phyloP scores from a whole-genome alignment of 2,888 invertebrate genomes.

The Choreutis nemorana region DNA sequence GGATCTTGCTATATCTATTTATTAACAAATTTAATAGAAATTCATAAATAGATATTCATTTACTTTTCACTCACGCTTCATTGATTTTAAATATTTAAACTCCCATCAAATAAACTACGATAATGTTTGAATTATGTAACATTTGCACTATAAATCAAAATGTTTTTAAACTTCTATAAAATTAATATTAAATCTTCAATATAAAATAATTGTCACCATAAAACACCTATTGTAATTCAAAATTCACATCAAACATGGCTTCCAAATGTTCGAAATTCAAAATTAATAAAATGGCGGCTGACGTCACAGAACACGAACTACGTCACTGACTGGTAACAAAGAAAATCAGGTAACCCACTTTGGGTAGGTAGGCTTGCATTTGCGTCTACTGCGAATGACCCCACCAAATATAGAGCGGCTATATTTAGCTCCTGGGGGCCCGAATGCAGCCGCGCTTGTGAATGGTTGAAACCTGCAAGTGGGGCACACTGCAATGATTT shows the following conservation, averaged over 20 bases:
- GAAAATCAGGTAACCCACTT: slow-evolving; percentile 62
- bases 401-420: slow-evolving; percentile 60
- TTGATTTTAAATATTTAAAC: no score
- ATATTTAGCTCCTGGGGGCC: slow-evolving; percentile 48
- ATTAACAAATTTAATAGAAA: no score
- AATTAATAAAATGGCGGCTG: slow-evolving; percentile 16
- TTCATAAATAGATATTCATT: no score
- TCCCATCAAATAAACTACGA: no score
- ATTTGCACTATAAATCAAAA: not conserved
- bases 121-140: no score
- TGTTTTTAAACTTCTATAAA: not conserved
- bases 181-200: not conserved
- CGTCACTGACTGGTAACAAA: slow-evolving; percentile 52
- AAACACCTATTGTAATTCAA: slow-evolving; percentile 4
- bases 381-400: slow-evolving; percentile 54
- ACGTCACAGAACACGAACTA: slow-evolving; percentile 44
- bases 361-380: slow-evolving; percentile 52
- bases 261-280: slow-evolving; percentile 3
- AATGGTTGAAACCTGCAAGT: slow-evolving; percentile 50
- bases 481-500: slow-evolving; percentile 59
- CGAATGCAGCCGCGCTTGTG: slow-evolving; percentile 35
- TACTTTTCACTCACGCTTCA: no score
- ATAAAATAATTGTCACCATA: not conserved
- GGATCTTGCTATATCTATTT: no score
- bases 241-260: slow-evolving; percentile 9